phyloP scores from a whole-genome alignment of 2,113 vertebrate species.

The Tursiops truncatus region DNA sequence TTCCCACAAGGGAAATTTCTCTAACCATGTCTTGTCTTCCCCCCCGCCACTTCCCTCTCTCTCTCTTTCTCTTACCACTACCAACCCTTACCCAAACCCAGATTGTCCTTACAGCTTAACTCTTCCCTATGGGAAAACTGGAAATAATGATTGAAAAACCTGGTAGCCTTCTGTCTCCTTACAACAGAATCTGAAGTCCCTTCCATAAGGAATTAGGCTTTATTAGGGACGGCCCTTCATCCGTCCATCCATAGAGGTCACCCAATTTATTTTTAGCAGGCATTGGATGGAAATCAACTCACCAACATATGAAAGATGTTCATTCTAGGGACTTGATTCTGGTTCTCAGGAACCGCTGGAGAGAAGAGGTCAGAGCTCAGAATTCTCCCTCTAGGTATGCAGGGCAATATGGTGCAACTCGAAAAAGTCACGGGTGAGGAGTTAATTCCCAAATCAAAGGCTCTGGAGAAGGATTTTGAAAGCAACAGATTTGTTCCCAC shows the following conservation, averaged over 20 bases:
- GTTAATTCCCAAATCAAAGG: constrained; percentile 29
- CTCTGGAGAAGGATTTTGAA: background rate
- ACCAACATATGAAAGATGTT: background rate
- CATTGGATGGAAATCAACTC: background rate
- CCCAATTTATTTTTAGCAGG: background rate
- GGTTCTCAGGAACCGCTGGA: background rate
- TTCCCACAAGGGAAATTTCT: background rate
- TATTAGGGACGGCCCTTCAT: background rate
- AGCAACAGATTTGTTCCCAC: background rate
- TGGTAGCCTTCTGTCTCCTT: background rate
- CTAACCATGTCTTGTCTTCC: background rate
- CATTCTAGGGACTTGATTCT: background rate
- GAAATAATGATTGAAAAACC: background rate
- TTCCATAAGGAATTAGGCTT: background rate
- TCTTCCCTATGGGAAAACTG: background rate
- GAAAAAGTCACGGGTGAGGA: background rate
- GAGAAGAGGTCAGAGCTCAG: background rate
- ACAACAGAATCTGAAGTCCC: background rate
- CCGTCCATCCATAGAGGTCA: background rate
- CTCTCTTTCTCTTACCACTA: background rate
- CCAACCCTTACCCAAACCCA: background rate
- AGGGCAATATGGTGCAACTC: background rate
- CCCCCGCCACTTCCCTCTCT: background rate
- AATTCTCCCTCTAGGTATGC: background rate
- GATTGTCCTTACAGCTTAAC: background rate